Base-by-base conservation (phyloP, 2,113 vertebrate genomes). In the Leucosticte australis region DNA sequence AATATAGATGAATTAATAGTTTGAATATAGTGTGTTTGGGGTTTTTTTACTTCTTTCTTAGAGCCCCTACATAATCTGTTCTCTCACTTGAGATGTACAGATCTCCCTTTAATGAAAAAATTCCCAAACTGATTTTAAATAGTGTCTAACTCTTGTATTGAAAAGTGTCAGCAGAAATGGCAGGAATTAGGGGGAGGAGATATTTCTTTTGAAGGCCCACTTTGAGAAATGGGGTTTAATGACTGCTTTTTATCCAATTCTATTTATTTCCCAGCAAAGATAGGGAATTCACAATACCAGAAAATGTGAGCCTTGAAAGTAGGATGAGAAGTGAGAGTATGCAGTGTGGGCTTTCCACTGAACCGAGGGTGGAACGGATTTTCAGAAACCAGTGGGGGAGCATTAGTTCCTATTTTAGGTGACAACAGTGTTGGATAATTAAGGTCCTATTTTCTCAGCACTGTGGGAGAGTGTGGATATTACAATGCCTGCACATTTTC, bases 401-500 rank as follows among this genome's bases (percentile, higher is more conserved):
- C 92, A 67, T 88, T 95, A 95, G 92, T 93, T 95, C 92, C 86
- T 49, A 55, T 68, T 92, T 81, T 64, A 93, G 82, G 85, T 97
- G 87, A 95, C 95, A 95, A 92, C 77, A 55, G 26, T 68, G 82
- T 77, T 91, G 86, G 89, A 92, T 96, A 98, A 97, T 97, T 97
- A 97, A 96, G 63, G 78, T 86, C 90, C 63, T 97, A 97, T 96
- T 96, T 97, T 97, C 90, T 97, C 92, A 85, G 67, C 62, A 67
- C 86, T 81, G 94, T 96, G 87, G 90, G 96, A 87, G 83, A 97
- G 87, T 70, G 91, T 96, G 97, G 97, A 87, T 97, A 97, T 95
- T 98, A 97, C 94, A 97, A 96, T 95, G 84, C 83, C 71, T 96
- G 89, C 69, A 91, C 89, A 88, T 97, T 97, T 97, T 97, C 83